phyloP scores from a whole-genome alignment of 1,140 invertebrate species.

The Ditylenchus dipsaci region DNA sequence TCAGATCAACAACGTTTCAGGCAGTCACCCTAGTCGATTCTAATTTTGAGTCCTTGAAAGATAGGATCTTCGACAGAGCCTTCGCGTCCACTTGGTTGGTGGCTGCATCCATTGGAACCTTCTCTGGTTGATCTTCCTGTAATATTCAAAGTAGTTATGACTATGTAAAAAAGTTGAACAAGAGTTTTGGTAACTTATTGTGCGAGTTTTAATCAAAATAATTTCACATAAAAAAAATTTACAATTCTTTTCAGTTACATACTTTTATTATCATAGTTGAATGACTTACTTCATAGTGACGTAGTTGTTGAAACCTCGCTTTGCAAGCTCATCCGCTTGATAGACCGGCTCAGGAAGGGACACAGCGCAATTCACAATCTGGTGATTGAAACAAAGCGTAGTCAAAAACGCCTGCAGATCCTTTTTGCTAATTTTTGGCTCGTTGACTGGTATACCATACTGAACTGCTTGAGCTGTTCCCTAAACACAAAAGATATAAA shows the following conservation, averaged over 20 bases:
- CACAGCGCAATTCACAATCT: conserved; percentile 13
- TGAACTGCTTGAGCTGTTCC: conserved; percentile 26
- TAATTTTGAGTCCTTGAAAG: not conserved
- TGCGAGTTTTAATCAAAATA: not conserved
- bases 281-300: not conserved
- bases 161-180: not conserved
- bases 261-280: not conserved
- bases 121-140: not conserved
- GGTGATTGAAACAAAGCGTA: conserved; percentile 16
- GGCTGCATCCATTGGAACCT: not conserved
- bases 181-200: not conserved
- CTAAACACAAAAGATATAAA: conserved; percentile 10
- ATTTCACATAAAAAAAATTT: not conserved
- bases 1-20: not conserved
- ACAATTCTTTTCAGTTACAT: not conserved
- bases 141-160: not conserved
- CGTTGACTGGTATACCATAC: conserved; percentile 21
- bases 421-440: conserved; percentile 11
- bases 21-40: not conserved
- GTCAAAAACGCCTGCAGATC: conserved; percentile 19
- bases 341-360: conserved; percentile 12
- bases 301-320: conserved; percentile 7
- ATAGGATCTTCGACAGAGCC: not conserved
- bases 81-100: not conserved
- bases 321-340: conserved; percentile 6